Evolutionary conservation across 2,888 invertebrate genomes (phyloP), one percentile per base, ranked within the genome.

Genomic region (Thalpophila matura): DNA sequence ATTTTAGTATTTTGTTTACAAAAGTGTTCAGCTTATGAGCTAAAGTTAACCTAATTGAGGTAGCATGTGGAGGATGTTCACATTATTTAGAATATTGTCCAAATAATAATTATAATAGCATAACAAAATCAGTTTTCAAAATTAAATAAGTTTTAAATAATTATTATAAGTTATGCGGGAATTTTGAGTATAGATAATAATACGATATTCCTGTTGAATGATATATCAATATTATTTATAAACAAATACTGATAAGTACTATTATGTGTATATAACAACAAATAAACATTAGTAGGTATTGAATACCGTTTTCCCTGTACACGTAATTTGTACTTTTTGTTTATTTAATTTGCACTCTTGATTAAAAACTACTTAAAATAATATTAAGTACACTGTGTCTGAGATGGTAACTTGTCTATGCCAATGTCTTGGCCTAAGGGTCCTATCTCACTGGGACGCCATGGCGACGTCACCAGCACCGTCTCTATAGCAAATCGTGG

Each of bases 1-100:
- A 89, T 90, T 91, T 70, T 38, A 40, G 51, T 70, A 54, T n/a
- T 42, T 22, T 37, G 22, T 72, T 62, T 50, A 65, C 49, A 80
- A 62, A 79, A 64, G 50, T 37, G 27, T 64, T 74, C 47, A 50
- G 37, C 50, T 49, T 55, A 74, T 4, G 1, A 27, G 18, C 12
- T 57, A 60, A 50, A 57, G 40, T 51, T 72, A 77, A 47, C 20
- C 12, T 64, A 64, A 14, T 5, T 73, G 77, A 80, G 77, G 80
- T 77, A 79, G 77, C 35, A 18, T n/a, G 22, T 33, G 18, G 38
- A 49, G 45, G 45, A 33, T 22, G 22, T 49, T 58, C 1, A 46
- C 57, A 58, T 58, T 58, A 63, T 20, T 14, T 12, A 27, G 12
- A 46, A 35, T 35, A 51, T 33, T 22, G 4, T 37, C 16, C 9